Conservation (phyloP, 2,113 vertebrate species). For the Pantherophis guttatus region DNA sequence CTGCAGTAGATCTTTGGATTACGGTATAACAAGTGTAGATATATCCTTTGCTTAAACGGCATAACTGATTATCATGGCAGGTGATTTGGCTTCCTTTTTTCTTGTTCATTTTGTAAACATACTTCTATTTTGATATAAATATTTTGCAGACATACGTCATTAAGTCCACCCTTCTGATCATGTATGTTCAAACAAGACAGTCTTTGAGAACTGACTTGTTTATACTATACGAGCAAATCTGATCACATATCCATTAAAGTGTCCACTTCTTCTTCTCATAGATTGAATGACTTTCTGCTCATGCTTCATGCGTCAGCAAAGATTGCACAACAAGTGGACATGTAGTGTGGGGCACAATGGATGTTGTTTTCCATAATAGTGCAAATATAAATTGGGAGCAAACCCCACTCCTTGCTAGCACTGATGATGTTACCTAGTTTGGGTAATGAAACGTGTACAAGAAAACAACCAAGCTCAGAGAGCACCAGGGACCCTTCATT, state of each 20-base stretch:
- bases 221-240: background rate
- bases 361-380: background rate
- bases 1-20: background rate
- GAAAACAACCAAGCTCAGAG: too few species aligned
- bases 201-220: constrained; percentile 11
- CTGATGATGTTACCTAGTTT: too few species aligned
- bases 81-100: constrained; percentile 8
- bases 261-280: background rate
- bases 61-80: background rate
- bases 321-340: background rate
- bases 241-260: background rate
- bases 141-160: constrained; percentile 5
- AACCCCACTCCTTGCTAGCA: too few species aligned
- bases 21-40: background rate
- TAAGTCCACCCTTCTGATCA: background rate
- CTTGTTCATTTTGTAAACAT: constrained; percentile 21
- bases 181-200: background rate
- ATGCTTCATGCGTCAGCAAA: background rate
- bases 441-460: too few species aligned
- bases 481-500: too few species aligned
- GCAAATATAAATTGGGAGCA: too few species aligned
- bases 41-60: background rate
- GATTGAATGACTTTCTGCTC: background rate
- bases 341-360: too few species aligned
- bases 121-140: constrained; percentile 28